Evolutionary conservation across 1,140 invertebrate species (phyloP), one percentile per base, ranked within the genome.

Genomic region (Calephelis nemesis): DNA sequence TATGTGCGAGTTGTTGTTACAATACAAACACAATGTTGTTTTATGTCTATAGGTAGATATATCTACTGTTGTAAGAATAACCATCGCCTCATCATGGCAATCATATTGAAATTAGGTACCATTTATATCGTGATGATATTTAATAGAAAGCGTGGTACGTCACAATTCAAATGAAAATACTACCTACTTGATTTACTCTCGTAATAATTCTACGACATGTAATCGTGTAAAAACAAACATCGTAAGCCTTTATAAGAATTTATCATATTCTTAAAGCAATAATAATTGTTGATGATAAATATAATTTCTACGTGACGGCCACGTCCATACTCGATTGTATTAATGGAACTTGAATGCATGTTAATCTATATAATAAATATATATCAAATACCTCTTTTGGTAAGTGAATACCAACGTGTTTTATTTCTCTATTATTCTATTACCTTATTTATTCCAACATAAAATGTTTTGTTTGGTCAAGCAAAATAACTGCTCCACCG

Each of bases 331-430:
- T 80, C 78, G 74, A 84, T 78, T 76, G 77, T 80, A 88, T 85
- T 89, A 88, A 85, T 84, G 88, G 85, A 90, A 89, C 88, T 87
- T 89, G 87, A 89, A 87, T 88, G 85, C 87, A 91, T 91, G 88
- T 91, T 91, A 89, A 89, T 88, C 87, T 88, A 85, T 87, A 81
- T 85, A 85, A 78, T 79, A 75, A 82, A 79, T 81, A 82, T 75
- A 83, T 82, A 87, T 78, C 84, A 78, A 88, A 89, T 89, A 91
- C 87, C 87, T 89, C 83, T 91, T 90, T 89, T 91, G 88, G 87
- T 91, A 89, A 91, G 73, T 85, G 73, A 81, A 79, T 86, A 78
- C 50, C 39, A 19, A 52, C 45, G 63, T 66, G 72, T 77, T 83
- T 81, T 72, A 81, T 83, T 78, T 71, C 30, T 30, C 4, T 30